These are phyloP conservation scores for Nymphalis urticae DNA, from an alignment of 2,888 invertebrate species.

Conservation along the genomic window DNA sequence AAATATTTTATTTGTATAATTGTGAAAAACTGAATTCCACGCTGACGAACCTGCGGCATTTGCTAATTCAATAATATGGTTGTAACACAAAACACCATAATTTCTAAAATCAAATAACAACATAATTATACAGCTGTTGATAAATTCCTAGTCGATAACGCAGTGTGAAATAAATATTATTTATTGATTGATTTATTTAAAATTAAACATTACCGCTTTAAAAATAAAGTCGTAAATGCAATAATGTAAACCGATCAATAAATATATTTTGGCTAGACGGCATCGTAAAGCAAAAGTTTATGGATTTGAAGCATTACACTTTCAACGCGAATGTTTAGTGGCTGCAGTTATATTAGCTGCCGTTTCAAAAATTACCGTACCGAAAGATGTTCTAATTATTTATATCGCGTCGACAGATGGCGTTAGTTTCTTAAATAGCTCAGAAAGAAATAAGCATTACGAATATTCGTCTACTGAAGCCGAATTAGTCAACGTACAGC, in stretches of 20 bases:
- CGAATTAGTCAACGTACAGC: background rate
- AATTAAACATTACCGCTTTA: constrained; percentile 4
- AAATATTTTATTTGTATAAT: no score
- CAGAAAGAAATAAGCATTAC: background rate
- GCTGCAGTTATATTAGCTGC: constrained; percentile 28
- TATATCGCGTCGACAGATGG: constrained; percentile 8
- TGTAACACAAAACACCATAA: no score
- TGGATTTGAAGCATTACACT: constrained; percentile 58
- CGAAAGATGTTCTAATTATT: constrained; percentile 17
- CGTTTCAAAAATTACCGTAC: constrained; percentile 11
- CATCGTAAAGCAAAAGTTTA: constrained; percentile 62
- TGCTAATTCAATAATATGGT: no score
- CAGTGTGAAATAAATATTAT: no score
- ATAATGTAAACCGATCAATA: constrained; percentile 43
- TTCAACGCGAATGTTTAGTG: constrained; percentile 45
- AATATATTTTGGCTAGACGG: constrained; percentile 63
- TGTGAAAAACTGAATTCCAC: no score
- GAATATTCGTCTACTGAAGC: background rate
- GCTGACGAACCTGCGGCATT: no score
- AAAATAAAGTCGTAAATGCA: constrained; percentile 46
- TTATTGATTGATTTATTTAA: background rate
- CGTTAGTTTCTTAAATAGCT: background rate
- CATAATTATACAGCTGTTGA: background rate
- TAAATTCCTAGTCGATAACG: background rate
- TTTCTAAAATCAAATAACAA: no score